phyloP scores from a whole-genome alignment of 1,140 invertebrate species.

The Brachionus rubens region DNA sequence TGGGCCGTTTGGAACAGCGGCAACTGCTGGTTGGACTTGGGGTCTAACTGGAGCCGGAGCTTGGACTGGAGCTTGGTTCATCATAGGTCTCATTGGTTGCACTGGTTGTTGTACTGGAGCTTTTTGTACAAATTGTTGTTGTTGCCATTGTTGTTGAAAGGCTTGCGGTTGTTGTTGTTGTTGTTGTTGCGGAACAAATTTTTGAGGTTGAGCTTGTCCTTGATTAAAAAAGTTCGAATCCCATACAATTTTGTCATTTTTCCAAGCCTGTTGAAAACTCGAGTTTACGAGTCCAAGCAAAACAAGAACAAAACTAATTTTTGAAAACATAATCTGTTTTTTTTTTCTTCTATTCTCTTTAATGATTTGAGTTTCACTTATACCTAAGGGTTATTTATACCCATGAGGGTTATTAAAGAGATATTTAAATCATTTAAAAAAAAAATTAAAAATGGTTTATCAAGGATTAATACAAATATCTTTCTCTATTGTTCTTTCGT shows the following conservation, averaged over 20 bases:
- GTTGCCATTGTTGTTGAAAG: constrained; percentile 12
- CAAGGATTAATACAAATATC: no score
- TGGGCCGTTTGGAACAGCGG: no score
- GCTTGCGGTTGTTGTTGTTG: no score
- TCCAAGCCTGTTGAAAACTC: neutral
- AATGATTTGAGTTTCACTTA: neutral
- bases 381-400: neutral
- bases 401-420: no score
- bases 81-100: neutral
- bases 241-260: neutral
- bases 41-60: neutral
- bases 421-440: no score
- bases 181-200: no score
- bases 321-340: neutral
- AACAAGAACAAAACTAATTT: neutral
- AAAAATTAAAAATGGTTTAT: no score
- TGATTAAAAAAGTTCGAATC: neutral
- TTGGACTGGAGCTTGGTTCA: no score
- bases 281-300: neutral
- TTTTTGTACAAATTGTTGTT: neutral
- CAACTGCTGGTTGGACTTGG: no score
- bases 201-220: no score
- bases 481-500: no score
- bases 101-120: neutral
- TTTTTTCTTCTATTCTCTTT: neutral